Conservation (phyloP, 1,140 invertebrate species). For the Drosophila dunni region DNA sequence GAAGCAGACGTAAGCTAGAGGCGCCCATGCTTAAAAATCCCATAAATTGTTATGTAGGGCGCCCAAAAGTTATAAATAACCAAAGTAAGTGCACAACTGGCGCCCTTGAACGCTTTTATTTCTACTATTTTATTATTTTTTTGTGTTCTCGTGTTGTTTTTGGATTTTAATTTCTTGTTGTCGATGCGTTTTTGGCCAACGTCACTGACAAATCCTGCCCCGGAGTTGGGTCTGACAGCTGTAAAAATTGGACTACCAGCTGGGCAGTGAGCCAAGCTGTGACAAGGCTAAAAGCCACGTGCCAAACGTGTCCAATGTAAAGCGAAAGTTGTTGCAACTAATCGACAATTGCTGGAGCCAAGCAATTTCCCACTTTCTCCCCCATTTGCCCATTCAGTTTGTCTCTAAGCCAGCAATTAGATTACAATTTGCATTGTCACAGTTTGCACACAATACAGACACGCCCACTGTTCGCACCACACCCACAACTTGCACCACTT, state of each 20-base stretch:
- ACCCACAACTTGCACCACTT: no score
- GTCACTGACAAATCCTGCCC: slow-evolving; percentile 29
- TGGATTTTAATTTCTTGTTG: slow-evolving; percentile 29
- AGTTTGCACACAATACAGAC: not conserved
- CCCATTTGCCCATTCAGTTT: not conserved
- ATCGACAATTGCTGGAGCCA: slow-evolving; percentile 31
- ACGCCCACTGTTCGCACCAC: slow-evolving; percentile 6
- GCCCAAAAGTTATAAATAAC: slow-evolving; percentile 70
- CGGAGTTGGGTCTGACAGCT: slow-evolving; percentile 33
- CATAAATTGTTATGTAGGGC: slow-evolving; percentile 63
- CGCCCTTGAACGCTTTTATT: slow-evolving; percentile 72
- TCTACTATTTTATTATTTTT: slow-evolving; percentile 17
- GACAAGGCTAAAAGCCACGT: slow-evolving; percentile 7
- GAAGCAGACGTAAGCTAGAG: slow-evolving; percentile 24
- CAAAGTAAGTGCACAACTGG: slow-evolving; percentile 47
- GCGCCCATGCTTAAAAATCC: slow-evolving; percentile 59
- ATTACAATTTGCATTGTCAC: slow-evolving; percentile 47
- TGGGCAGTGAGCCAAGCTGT: slow-evolving; percentile 55
- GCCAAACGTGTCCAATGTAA: slow-evolving; percentile 38
- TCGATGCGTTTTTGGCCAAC: slow-evolving; percentile 15
- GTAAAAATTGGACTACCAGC: slow-evolving; percentile 11
- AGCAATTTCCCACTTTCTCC: slow-evolving; percentile 9
- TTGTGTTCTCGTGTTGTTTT: slow-evolving; percentile 31
- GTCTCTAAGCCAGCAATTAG: slow-evolving; percentile 46
- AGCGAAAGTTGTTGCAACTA: slow-evolving; percentile 53